Base-by-base conservation (phyloP, 2,888 invertebrate genomes). In the Catocala sponsa region DNA sequence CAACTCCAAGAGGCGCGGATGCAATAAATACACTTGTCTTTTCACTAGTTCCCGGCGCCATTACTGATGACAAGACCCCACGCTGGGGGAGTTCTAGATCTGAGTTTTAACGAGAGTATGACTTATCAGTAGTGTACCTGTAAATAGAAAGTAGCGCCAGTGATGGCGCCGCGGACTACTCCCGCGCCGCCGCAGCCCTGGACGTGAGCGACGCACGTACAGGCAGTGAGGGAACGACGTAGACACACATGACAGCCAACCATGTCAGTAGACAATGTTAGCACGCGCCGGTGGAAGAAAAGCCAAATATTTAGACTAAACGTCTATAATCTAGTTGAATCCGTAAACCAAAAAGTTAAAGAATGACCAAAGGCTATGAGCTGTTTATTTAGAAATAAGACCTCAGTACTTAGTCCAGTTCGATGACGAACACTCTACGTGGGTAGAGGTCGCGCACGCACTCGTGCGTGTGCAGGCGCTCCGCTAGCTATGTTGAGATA, bases 1-100 rank as follows among this genome's bases (percentile, higher is more conserved):
- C 95, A 96, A 63, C 95, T 97, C 63, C 97, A 97, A 89, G 97
- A 97, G 88, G 97, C 97, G 51, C 94, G 97, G 84, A 96, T 97
- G 92, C 97, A 97, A 91, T 97, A 96, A 90, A 78, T 9, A 9
- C 35, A 4, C 69, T 60, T 53, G 62, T 68, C 57, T 44, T 56
- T 33, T 55, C 54, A 58, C 54, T 57, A 58, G 61, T 58, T 63
- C 62, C 53, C 68, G 67, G 55, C 60, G 25, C n/a, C 66, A 71
- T 78, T 73, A 73, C 72, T 72, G 65, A 60, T 63, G 68, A 63
- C 54, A 64, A 55, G 43, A 60, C 50, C 48, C 42, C 55, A 58
- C 25, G 25, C 46, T 47, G 44, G 46, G 56, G 48, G 55, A 55
- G 62, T 63, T 57, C 46, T 65, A 74, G 78, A 77, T 76, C 76